These are phyloP conservation scores for Felis catus DNA, from an alignment of 2,113 vertebrate genomes.

Conservation along the genomic window DNA sequence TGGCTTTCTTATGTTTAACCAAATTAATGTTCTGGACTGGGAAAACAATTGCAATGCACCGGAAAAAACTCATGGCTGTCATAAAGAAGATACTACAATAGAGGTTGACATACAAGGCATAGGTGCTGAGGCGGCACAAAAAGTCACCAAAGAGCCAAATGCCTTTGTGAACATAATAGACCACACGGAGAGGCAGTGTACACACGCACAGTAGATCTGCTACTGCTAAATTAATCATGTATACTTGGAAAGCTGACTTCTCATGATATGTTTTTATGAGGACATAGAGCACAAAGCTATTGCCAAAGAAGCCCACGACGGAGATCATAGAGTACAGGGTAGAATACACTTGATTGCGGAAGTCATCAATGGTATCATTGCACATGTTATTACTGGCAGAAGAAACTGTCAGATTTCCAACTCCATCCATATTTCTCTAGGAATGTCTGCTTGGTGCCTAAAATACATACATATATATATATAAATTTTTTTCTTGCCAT, in stretches of 20 bases:
- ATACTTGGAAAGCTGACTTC: conserved; percentile 92
- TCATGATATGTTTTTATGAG: conserved; percentile 89
- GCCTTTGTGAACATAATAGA: conserved; percentile 93
- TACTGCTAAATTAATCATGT: conserved; percentile 95
- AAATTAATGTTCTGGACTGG: conserved; percentile 92
- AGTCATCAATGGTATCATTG: conserved; percentile 89
- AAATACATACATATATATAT: conserved; percentile 34
- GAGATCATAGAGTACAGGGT: conserved; percentile 93
- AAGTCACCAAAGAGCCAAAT: conserved; percentile 92
- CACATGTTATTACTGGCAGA: conserved; percentile 65
- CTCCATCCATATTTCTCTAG: background rate
- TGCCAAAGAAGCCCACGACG: conserved; percentile 91
- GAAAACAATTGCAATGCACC: conserved; percentile 96
- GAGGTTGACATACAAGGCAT: conserved; percentile 95
- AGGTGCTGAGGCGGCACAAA: conserved; percentile 93
- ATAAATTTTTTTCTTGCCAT: background rate
- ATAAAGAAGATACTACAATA: conserved; percentile 98
- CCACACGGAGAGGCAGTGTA: conserved; percentile 92
- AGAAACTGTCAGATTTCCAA: background rate
- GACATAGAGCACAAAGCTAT: conserved; percentile 90
- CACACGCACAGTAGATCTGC: conserved; percentile 94
- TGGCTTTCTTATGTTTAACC: conserved; percentile 88
- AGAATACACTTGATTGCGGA: conserved; percentile 95
- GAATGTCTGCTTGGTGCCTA: conserved; percentile 12
- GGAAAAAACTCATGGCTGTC: conserved; percentile 96